Evolutionary conservation across 1,140 invertebrate species (phyloP), one percentile per base, ranked within the genome.

Genomic region (Eciton burchellii): DNA sequence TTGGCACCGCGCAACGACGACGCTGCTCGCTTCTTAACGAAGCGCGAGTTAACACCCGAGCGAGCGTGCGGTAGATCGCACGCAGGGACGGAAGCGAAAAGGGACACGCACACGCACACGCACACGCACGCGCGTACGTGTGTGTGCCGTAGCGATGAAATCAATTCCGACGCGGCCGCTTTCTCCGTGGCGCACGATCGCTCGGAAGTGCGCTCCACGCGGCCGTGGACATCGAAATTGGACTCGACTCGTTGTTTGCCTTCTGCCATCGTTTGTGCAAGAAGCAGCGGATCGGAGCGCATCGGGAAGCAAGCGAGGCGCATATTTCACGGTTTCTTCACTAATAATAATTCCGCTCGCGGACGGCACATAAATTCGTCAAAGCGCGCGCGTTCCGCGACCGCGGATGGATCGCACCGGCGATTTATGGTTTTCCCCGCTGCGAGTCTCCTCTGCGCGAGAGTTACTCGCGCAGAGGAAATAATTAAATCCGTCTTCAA

Each of bases 161-260:
- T 88, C 83, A 87, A 88, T 88, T 88, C 77, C 57, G 24, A 82
- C 57, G 49, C 43, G 47, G 52, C n/a, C 26, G 45, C 86, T 88
- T 88, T 88, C 86, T 82, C 83, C 47, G 12, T 66, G 14, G 76
- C 65, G 16, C 35, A 86, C 65, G 85, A 83, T 81, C 68, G 81
- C 35, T 86, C 85, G 85, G 79, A 79, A 86, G 82, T 60, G 62
- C 74, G 62, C 12, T 68, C 74, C 35, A 79, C 74, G 63, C 74
- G 74, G 74, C n/a, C 63, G 74, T 70, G 74, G 63, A 79, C 74
- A 79, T 79, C 63, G 63, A 79, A 79, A 79, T 79, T 79, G 62
- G 74, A 57, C 63, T 49, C 41, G 68, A 21, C 35, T 35, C 41
- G 74, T 70, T 79, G 49, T 56, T 57, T 68, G 35, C 63, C 49